Conservation (phyloP, 2,888 invertebrate genomes). For the Drosophila algonquin region DNA sequence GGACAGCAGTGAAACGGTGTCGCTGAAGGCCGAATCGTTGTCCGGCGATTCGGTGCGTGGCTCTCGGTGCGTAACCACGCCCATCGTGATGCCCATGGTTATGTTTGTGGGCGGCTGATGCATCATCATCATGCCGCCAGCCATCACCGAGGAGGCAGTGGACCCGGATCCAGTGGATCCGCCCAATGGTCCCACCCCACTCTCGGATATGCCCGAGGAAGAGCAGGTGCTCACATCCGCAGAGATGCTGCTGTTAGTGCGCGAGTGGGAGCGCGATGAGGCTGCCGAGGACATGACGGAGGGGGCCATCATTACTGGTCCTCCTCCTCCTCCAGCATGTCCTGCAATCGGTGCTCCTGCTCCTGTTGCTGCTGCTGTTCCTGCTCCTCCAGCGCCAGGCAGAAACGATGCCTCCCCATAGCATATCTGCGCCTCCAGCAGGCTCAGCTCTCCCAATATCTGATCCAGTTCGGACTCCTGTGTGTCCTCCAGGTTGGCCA, state of each 20-base stretch:
- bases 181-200: conserved; percentile 59
- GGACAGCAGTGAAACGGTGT: conserved; percentile 95
- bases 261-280: conserved; percentile 80
- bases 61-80: conserved; percentile 80
- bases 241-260: conserved; percentile 84
- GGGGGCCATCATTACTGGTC: conserved; percentile 21
- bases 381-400: conserved; percentile 47
- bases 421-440: conserved; percentile 88
- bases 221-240: conserved; percentile 82
- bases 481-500: conserved; percentile 98
- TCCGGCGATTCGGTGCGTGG: conserved; percentile 96
- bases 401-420: conserved; percentile 73
- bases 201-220: conserved; percentile 83
- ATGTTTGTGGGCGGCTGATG: conserved; percentile 32
- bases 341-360: conserved; percentile 23
- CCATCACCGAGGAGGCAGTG: background rate
- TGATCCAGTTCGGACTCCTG: conserved; percentile 98
- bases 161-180: background rate
- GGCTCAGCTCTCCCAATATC: conserved; percentile 97
- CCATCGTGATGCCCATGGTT: conserved; percentile 76
- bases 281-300: conserved; percentile 62
- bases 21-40: conserved; percentile 99
- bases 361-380: conserved; percentile 4
- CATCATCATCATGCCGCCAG: conserved; percentile 18
- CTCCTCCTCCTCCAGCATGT: conserved; percentile 11